Base-by-base conservation (phyloP, 2,113 vertebrate genomes). In the Dromaius novaehollandiae region DNA sequence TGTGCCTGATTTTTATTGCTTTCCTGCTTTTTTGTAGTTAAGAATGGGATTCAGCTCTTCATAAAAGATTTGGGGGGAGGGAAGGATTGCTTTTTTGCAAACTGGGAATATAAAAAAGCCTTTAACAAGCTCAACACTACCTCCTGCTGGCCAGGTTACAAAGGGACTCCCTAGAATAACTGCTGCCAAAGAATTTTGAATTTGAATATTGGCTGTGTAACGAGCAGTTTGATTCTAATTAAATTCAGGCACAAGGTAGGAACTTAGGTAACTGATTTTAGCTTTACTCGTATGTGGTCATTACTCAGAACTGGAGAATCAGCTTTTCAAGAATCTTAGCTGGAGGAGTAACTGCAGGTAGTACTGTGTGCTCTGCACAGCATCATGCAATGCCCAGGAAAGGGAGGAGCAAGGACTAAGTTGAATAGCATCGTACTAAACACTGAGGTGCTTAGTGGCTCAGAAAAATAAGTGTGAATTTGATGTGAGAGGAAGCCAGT, bases 321-420 rank as follows among this genome's bases (percentile, higher is more conserved):
- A 50, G 2, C 11, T 63, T 87, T 93, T 46, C 48, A 46, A 71
- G 30, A 44, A 69, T 55, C 19, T 76, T 32, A 28, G 82, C 21
- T 69, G 32, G 48, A 28, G n/a, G 12, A 88, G 10, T 7, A 69
- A 5, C 25, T 79, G 44, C 61, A 22, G n/a, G 10, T 56, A 65
- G n/a, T 65, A 28, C 28, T 1, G 0, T 36, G 42, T 28, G 30
- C 71, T 81, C 36, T 19, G 46, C n/a, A 25, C 25, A 42, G 12
- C 60, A 36, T 26, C 53, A 8, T 53, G 60, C 22, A 22, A 4
- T 82, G 61, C 36, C 20, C 6, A 44, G 11, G 36, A n/a, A 11
- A 2, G 1, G 69, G 28, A 70, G 13, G 12, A 44, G 12, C 0
- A 0, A 51, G 28, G 28, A 50, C 28, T 36, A 73, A 36, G 28